Conservation (phyloP, 2,888 invertebrate genomes). For the Mycalesis mineus region DNA sequence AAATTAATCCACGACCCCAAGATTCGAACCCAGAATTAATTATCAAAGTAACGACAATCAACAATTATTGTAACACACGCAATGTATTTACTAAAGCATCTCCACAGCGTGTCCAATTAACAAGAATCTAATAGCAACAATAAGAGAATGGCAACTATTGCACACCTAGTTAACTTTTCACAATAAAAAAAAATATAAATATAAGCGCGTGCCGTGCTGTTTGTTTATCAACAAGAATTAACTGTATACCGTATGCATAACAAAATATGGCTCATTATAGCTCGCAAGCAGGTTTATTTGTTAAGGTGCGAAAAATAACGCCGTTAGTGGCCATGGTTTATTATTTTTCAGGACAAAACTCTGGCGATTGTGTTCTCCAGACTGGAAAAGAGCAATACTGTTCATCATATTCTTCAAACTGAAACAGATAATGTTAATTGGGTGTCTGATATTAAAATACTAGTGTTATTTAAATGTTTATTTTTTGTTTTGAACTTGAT, state of each 20-base stretch:
- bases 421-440: no score
- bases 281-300: not conserved
- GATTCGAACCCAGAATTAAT: no score
- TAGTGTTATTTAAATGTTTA: no score
- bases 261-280: not conserved
- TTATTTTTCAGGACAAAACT: not conserved
- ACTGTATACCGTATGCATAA: not conserved
- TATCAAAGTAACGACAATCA: no score
- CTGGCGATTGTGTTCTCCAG: no score
- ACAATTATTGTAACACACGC: no score
- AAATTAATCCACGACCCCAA: no score
- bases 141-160: constrained; percentile 43
- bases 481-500: no score
- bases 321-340: not conserved
- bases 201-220: constrained; percentile 18
- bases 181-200: constrained; percentile 55
- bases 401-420: no score
- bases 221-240: not conserved
- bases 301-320: constrained; percentile 12
- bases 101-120: constrained; percentile 8
- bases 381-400: no score
- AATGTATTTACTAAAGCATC: constrained; percentile 3
- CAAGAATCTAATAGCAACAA: constrained; percentile 42
- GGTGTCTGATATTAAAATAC: no score
- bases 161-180: constrained; percentile 58